These are phyloP conservation scores for Melangyna quadrimaculata DNA, from an alignment of 2,888 invertebrate species.

Conservation along the genomic window DNA sequence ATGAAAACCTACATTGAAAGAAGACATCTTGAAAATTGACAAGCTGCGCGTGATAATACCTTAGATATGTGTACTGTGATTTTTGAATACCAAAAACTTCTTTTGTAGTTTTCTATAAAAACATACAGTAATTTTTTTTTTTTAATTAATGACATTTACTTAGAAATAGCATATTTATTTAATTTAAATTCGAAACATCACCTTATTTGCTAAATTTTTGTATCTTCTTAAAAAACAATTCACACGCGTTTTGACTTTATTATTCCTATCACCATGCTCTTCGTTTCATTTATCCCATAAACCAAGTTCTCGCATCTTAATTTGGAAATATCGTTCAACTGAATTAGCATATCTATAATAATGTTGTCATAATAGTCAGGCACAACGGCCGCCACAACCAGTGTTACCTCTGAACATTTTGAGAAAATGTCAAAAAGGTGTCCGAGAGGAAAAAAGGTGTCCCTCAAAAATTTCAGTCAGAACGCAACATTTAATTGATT, in stretches of 20 bases:
- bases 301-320: slow-evolving; percentile 92
- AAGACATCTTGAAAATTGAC: too few relatives aligned
- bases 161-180: not conserved
- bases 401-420: too few relatives aligned
- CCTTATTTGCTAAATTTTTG: slow-evolving; percentile 33
- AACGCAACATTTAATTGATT: too few relatives aligned
- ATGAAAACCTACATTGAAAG: too few relatives aligned
- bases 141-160: not conserved
- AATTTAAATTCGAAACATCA: slow-evolving; percentile 6
- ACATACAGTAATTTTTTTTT: not conserved
- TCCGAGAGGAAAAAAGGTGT: too few relatives aligned
- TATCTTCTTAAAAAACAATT: slow-evolving; percentile 1
- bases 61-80: too few relatives aligned
- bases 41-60: too few relatives aligned
- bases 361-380: slow-evolving; percentile 97
- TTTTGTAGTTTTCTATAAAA: not conserved
- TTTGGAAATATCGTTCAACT: slow-evolving; percentile 93
- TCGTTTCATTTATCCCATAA: slow-evolving; percentile 88
- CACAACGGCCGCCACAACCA: slow-evolving; percentile 91
- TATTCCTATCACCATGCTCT: slow-evolving; percentile 13
- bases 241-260: not conserved
- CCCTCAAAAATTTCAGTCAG: too few relatives aligned
- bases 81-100: not conserved
- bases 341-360: slow-evolving; percentile 93
- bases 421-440: too few relatives aligned